Conservation (phyloP, 2,888 invertebrate genomes). For the Drosophila mimetica region DNA sequence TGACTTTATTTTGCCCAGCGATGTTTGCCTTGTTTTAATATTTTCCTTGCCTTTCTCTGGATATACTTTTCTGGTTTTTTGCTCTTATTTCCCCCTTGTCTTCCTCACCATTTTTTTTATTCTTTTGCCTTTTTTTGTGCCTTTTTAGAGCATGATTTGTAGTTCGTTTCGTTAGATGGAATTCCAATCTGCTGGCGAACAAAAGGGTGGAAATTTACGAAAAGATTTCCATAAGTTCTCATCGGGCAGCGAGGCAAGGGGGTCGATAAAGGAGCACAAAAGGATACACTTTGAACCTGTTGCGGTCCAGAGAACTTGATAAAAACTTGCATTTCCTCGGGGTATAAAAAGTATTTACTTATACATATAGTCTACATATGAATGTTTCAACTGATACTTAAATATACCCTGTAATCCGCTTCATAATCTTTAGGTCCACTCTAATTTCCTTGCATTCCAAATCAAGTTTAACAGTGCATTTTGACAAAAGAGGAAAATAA, state of each 20-base stretch:
- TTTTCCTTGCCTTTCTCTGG: slow-evolving; percentile 62
- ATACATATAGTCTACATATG: background rate
- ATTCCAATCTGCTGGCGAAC: slow-evolving; percentile 38
- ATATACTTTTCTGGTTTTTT: slow-evolving; percentile 25
- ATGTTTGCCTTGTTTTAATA: slow-evolving; percentile 73
- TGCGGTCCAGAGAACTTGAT: slow-evolving; percentile 12
- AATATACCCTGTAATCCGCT: background rate
- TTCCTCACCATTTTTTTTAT: slow-evolving; percentile 47
- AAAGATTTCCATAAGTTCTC: slow-evolving; percentile 31
- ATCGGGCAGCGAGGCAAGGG: background rate
- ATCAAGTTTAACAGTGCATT: no score
- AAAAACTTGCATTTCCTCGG: background rate
- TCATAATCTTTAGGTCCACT: slow-evolving; percentile 13
- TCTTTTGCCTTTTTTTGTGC: slow-evolving; percentile 55
- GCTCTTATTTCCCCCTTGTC: slow-evolving; percentile 30
- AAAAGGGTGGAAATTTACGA: slow-evolving; percentile 35
- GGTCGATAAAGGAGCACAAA: slow-evolving; percentile 7
- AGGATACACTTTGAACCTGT: slow-evolving; percentile 15
- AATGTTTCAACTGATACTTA: background rate
- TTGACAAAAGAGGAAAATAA: no score
- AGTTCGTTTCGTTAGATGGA: slow-evolving; percentile 39
- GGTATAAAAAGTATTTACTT: background rate
- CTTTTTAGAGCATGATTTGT: slow-evolving; percentile 51
- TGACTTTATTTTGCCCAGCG: slow-evolving; percentile 68
- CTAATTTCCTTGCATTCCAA: slow-evolving; percentile 6